Evolutionary conservation across 2,113 vertebrate species (phyloP).

Genomic region (Pantherophis guttatus): DNA sequence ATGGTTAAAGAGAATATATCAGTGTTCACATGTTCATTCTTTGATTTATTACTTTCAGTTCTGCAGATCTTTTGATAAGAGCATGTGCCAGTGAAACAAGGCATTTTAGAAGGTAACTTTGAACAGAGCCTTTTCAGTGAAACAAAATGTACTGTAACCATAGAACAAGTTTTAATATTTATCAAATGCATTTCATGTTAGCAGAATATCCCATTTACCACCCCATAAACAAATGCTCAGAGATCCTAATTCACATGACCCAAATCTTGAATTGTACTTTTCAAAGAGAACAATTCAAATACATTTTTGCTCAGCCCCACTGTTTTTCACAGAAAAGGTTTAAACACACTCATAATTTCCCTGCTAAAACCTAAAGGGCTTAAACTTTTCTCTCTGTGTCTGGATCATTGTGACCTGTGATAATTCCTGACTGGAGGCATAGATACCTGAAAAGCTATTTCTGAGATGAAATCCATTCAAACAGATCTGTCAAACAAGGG

Average conservation of each 20-base stretch:
- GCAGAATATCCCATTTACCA: background rate
- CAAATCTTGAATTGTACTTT: background rate
- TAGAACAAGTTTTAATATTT: background rate
- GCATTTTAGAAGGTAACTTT: background rate
- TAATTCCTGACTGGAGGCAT: background rate
- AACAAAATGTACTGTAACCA: background rate
- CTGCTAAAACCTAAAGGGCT: background rate
- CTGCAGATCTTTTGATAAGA: background rate
- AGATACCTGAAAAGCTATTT: background rate
- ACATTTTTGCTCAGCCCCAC: background rate
- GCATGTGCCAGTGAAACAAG: background rate
- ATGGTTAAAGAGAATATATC: fast-evolving
- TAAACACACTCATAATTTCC: background rate
- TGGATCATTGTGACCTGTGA: background rate
- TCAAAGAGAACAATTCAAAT: background rate
- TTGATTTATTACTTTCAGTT: background rate
- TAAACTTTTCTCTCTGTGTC: background rate
- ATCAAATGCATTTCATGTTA: background rate
- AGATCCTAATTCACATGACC: background rate
- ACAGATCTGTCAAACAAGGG: background rate
- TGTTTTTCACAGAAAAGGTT: background rate
- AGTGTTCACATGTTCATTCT: background rate
- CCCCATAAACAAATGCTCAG: background rate
- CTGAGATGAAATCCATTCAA: background rate
- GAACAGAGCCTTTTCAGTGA: background rate